Evolutionary conservation across 2,888 invertebrate genomes (phyloP).

Genomic region (Noctua comes): DNA sequence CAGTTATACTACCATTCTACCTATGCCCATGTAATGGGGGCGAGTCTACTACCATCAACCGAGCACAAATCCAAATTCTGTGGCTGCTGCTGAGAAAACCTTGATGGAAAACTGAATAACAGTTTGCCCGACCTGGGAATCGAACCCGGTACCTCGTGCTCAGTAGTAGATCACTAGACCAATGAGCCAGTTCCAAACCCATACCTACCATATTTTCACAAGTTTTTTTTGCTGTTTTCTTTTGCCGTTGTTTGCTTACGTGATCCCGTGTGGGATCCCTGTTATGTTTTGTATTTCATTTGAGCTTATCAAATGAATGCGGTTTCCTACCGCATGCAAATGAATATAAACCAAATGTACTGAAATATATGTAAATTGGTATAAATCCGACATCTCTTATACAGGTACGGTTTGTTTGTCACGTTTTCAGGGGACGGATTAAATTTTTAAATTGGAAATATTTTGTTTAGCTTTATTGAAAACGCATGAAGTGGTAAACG

Average conservation of each 20-base stretch:
- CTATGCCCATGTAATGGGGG: not conserved
- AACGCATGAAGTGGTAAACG: constrained; percentile 61
- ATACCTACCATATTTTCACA: constrained; percentile 26
- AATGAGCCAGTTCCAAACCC: not conserved
- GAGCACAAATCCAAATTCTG: not conserved
- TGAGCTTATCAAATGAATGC: constrained; percentile 50
- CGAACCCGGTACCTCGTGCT: not conserved
- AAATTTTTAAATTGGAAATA: constrained; percentile 66
- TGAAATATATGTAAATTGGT: constrained; percentile 55
- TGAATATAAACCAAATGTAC: constrained; percentile 59
- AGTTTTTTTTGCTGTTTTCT: constrained; percentile 5
- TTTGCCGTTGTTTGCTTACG: constrained; percentile 49
- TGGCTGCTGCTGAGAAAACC: not conserved
- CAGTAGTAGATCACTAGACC: not conserved
- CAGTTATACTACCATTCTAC: not conserved
- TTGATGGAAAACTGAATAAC: not conserved
- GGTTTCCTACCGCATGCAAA: constrained; percentile 62
- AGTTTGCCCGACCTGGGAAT: not conserved
- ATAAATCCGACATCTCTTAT: constrained; percentile 42
- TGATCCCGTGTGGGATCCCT: constrained; percentile 35
- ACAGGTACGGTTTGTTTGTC: constrained; percentile 58
- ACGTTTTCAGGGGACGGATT: constrained; percentile 53
- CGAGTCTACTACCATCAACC: not conserved
- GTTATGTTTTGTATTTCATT: constrained; percentile 57
- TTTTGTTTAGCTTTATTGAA: constrained; percentile 64